Evolutionary conservation across 2,797 vertebrate genomes (phyloP), one percentile per base, ranked within the genome.

Genomic region (Leptoclinus maculatus): DNA sequence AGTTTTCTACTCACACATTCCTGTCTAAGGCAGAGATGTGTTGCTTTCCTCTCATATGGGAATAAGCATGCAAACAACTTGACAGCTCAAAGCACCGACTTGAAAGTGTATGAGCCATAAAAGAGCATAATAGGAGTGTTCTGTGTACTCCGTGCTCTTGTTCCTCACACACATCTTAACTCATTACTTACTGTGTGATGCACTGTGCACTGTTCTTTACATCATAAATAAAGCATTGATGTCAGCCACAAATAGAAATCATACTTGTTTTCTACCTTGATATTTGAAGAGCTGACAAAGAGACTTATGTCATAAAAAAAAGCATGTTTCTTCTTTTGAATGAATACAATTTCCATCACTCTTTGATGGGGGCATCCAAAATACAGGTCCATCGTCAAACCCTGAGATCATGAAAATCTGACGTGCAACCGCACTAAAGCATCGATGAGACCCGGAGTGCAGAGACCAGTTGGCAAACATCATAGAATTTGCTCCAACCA

Each of bases 381-480:
- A 21, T 76, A 3, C 51, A 2, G 1, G 16, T 29, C 19, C 29
- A 36, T 36, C 47, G 51, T 2, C 17, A 47, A 66, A 66, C 7
- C 34, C 43, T 11, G 7, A 66, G 8, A 66, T 51, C 6, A 16
- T 19, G 14, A 68, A 36, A 11, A 66, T 41, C 25, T 5, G 32
- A 65, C 3, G 5, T 21, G 25, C 13, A 36, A 38, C 23, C 39
- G 32, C 16, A 39, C 5, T 16, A 66, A 57, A 75, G 63, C 12
- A 13, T 11, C 29, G 21, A 47, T 16, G 16, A 43, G 59, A 32
- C 3, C 41, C 51, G 53, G 43, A 63, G 25, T 23, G 34, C 10
- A 78, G 29, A 70, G 32, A 56, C 11, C 39, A 58, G 8, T 34
- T 76, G 36, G 38, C 66, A 77, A 67, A 78, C 63, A 71, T 87